Percentiles rank a stretch among this genome's conserved stretches.
Evolutionary conservation across 2,113 vertebrate genomes (phyloP).

Genomic region (Henicopernis longicauda): DNA sequence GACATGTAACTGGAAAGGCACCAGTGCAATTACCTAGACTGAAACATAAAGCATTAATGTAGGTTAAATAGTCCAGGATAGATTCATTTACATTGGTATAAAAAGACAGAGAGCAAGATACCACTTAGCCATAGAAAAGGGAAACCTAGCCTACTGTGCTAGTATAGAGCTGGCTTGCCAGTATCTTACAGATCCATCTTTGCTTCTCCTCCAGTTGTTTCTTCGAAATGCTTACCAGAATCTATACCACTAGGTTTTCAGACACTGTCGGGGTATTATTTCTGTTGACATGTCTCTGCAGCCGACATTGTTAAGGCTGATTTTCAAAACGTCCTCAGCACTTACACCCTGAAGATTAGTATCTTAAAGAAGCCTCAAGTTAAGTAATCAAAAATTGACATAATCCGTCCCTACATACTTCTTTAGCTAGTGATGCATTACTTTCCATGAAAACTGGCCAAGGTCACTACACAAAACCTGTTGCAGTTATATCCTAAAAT

Average conservation of each 20-base stretch:
- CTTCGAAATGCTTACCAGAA: neutral
- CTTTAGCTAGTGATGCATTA: neutral
- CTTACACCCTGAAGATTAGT: neutral
- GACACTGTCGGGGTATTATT: neutral
- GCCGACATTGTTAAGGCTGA: neutral
- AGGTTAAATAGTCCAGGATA: neutral
- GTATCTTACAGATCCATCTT: neutral
- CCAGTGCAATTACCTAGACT: neutral
- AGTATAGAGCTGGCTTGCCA: neutral
- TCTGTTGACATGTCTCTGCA: neutral
- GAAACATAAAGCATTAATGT: neutral
- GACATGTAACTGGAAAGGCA: neutral
- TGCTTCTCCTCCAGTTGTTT: neutral
- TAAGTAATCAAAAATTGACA: neutral
- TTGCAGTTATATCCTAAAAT: neutral
- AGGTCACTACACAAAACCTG: neutral
- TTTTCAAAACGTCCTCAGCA: neutral
- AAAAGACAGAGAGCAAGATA: neutral
- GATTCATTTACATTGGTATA: neutral
- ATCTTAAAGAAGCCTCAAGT: neutral
- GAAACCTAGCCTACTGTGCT: neutral
- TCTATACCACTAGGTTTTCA: neutral
- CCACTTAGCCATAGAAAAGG: neutral
- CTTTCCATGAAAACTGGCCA: neutral
- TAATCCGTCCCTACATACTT: neutral